Evolutionary conservation across 2,888 invertebrate species (phyloP).

Genomic region (Tortricodes alternella): DNA sequence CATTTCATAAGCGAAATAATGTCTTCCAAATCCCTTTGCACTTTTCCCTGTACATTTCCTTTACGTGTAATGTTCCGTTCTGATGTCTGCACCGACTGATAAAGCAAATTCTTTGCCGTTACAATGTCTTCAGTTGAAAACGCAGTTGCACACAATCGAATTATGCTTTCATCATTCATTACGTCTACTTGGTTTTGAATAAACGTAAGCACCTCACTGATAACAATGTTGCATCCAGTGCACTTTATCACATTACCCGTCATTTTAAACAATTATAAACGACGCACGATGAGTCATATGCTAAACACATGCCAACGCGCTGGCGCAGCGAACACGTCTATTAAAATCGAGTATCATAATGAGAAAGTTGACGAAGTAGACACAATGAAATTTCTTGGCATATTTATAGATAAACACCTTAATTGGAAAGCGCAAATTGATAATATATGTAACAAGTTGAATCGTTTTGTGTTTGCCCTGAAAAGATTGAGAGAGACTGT

Average conservation of each 20-base stretch:
- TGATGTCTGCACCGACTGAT: background rate
- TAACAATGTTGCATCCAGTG: background rate
- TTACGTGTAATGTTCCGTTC: background rate
- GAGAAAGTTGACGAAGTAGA: no score
- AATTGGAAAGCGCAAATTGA: no score
- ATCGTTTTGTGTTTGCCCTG: no score
- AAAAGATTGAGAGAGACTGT: no score
- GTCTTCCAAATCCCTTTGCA: background rate
- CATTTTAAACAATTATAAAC: background rate
- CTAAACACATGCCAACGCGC: background rate
- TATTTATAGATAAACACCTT: no score
- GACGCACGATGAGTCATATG: background rate
- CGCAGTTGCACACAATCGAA: background rate
- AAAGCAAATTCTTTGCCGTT: background rate
- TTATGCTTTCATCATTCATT: background rate
- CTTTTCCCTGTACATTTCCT: background rate
- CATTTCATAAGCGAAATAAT: conserved; percentile 16
- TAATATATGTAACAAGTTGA: no score
- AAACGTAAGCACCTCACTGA: no score
- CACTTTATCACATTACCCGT: background rate
- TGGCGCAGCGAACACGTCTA: no score
- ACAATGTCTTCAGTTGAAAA: background rate
- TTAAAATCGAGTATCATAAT: no score
- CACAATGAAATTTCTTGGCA: no score
- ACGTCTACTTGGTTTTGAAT: background rate